Evolutionary conservation across 2,113 vertebrate species (phyloP), one percentile per base, ranked within the genome.

Genomic region (Salvelinus sp.): DNA sequence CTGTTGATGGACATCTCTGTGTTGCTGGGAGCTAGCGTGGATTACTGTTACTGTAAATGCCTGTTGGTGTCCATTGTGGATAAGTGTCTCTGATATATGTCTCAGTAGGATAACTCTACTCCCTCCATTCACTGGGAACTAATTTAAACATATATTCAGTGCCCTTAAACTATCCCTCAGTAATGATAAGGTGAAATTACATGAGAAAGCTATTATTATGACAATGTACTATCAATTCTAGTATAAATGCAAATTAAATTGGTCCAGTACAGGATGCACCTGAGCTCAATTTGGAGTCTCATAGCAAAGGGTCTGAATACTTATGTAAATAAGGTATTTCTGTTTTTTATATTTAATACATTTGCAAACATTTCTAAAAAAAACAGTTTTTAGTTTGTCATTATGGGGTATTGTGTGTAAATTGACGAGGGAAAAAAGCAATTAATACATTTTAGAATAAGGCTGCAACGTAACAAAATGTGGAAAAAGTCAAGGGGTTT

Each of bases 31-130:
- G 76, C 79, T 77, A 76, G 78, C 64, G 20, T 38, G 68, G 71
- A 83, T 71, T 22, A 50, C 28, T 72, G 72, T 48, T 16, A 28
- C 27, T 75, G 79, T 88, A 86, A 90, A 89, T 90, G 87, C 72
- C 80, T 88, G 76, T 81, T 81, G 78, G 81, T 75, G 62, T 30
- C 73, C 9, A 78, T 79, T 77, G 83, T 80, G 77, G 75, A 76
- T 62, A 74, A 72, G 76, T 75, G 79, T 81, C 82, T 73, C 63
- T 54, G 64, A 63, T 30, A 30, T 30, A 4, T 28, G 28, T 28
- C 28, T 9, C 76, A 28, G 78, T 64, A 75, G 70, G 70, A 22
- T 69, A 69, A 9, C 72, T 69, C 85, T 83, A 87, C 72, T 76
- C n/a, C 38, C 23, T 70, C 30, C 28, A 20, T 12, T 66, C 75